Conservation (phyloP, 2,113 vertebrate genomes). For the Phodopus roborovskii region DNA sequence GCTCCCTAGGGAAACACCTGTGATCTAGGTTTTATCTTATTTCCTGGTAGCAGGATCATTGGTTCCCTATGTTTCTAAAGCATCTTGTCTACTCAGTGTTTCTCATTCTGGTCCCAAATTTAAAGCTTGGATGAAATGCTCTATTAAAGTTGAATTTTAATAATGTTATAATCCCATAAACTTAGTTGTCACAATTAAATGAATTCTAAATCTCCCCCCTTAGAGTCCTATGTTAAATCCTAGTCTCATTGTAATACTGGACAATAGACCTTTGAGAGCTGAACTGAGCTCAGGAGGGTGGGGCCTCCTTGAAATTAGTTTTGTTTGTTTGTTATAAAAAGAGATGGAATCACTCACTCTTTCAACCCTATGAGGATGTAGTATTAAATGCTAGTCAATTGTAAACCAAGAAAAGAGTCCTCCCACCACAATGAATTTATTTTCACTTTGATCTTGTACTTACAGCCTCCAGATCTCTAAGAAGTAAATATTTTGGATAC, state of each 20-base stretch:
- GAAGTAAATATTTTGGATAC: not conserved
- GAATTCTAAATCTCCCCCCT: not conserved
- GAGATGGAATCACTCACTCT: not conserved
- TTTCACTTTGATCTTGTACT: not conserved
- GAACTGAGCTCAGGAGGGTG: not conserved
- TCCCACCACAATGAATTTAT: not conserved
- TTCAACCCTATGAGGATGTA: not conserved
- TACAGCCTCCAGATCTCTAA: not conserved
- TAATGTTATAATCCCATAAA: not conserved
- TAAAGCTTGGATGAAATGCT: not conserved
- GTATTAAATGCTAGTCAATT: not conserved
- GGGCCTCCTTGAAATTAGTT: not conserved
- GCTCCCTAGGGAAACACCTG: conserved; percentile 4
- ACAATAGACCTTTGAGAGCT: not conserved
- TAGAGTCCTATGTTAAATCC: not conserved
- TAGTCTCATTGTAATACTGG: not conserved
- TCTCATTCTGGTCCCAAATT: not conserved
- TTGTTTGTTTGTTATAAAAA: not conserved
- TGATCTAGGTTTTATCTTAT: not conserved
- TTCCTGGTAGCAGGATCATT: not conserved
- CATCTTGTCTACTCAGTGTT: not conserved
- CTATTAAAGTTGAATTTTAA: not conserved
- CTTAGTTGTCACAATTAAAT: not conserved
- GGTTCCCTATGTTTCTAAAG: not conserved
- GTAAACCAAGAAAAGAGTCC: not conserved